Evolutionary conservation across 2,888 invertebrate species (phyloP).

Genomic region (Drosophila parthenogenetica): DNA sequence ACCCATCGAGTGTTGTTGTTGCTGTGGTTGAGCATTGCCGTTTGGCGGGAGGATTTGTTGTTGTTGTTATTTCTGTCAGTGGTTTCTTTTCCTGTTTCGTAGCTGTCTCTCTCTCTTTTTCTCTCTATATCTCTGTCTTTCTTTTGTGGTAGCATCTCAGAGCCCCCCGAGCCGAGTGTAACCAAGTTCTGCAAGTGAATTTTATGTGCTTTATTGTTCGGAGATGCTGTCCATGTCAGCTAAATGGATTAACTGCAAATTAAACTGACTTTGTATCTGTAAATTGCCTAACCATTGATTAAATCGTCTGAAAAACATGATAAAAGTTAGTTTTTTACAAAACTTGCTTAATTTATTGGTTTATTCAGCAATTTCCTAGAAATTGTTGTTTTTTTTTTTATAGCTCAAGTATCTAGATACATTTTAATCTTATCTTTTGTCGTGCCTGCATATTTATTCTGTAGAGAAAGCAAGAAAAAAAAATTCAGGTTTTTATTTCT

Average conservation of each 20-base stretch:
- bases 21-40: slow-evolving; percentile 26
- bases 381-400: too few relatives aligned
- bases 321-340: too few relatives aligned
- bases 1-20: slow-evolving; percentile 32
- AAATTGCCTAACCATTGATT: slow-evolving; percentile 20
- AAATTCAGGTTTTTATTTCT: too few relatives aligned
- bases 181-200: slow-evolving; percentile 27
- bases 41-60: slow-evolving; percentile 31
- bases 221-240: slow-evolving; percentile 22
- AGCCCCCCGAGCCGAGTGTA: slow-evolving; percentile 8
- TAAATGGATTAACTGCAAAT: slow-evolving; percentile 20
- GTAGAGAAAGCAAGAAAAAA: too few relatives aligned
- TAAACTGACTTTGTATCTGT: slow-evolving; percentile 1
- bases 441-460: too few relatives aligned
- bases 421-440: too few relatives aligned
- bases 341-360: too few relatives aligned
- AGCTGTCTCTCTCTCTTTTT: background rate
- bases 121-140: background rate
- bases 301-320: background rate
- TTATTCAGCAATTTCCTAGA: too few relatives aligned
- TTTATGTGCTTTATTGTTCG: slow-evolving; percentile 11
- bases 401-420: too few relatives aligned
- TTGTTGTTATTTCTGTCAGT: slow-evolving; percentile 15
- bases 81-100: slow-evolving; percentile 23
- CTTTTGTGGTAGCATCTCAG: slow-evolving; percentile 46